Base-by-base conservation (phyloP, 2,113 vertebrate genomes). In the Barnardius zonarius region DNA sequence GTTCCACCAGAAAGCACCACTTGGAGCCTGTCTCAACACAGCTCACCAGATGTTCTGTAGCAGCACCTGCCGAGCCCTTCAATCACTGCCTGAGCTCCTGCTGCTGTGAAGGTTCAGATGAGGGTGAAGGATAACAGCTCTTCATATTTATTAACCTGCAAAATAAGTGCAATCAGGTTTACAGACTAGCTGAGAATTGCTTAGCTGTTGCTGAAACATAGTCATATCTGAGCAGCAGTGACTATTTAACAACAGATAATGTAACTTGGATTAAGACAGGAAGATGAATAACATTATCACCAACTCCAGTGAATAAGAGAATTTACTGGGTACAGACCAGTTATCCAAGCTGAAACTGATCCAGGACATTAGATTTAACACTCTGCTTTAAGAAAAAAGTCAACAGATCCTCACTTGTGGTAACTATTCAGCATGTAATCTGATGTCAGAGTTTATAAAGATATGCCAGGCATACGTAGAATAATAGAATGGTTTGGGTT, bases 11-110 rank as follows among this genome's bases (percentile, higher is more conserved):
- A 88, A 91, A 92, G 37, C 80, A 86, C 69, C 66, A 39, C 67
- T 95, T 89, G 84, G 81, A 92, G 57, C 54, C 57, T 73, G 41
- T 92, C 57, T 91, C 68, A 64, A 80, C 70, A 73, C 44, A 82
- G 70, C 44, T 87, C 59, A 83, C 35, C 94, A 95, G 84, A 92
- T 93, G 86, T 72, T 95, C 78, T 87, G 15, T 11, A 76, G 43
- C 77, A 83, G 77, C 84, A 89, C 70, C 91, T 91, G 84, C 89
- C 1, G 52, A 79, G 78, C 57, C 74, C 48, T 96, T 94, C 93
- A 75, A 5, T 89, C 10, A 13, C 70, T 82, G 80, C 43, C 77
- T 59, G 68, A 0, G 0, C n/a, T 91, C 54, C 73, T 86, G 57
- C 77, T 86, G 77, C 66, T 8, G 0, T 41, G 43, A 76, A 86